These are phyloP conservation scores for Pristiophorus japonicus DNA, from an alignment of 2,113 vertebrate species.

Conservation along the genomic window DNA sequence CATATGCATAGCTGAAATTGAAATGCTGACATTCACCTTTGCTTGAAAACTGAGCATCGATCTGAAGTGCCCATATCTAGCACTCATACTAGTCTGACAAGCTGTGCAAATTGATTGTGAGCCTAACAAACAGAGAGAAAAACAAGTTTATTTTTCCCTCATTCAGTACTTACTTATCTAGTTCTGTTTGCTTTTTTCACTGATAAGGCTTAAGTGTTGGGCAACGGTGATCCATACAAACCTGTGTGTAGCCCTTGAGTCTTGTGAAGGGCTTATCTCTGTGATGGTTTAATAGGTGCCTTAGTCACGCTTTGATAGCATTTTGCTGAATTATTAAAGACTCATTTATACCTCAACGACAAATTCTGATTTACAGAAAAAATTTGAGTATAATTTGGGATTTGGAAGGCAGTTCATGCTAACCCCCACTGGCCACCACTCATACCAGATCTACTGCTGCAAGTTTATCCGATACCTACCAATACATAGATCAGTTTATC, in stretches of 20 bases:
- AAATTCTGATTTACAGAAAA: background rate
- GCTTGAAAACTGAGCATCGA: background rate
- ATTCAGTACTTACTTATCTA: constrained; percentile 21
- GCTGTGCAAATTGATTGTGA: constrained; percentile 22
- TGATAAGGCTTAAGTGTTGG: constrained; percentile 18
- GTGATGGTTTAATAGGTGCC: constrained; percentile 7
- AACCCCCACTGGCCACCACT: background rate
- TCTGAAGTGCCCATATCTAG: constrained; percentile 2
- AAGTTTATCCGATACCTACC: background rate
- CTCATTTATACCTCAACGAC: background rate
- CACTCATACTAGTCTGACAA: background rate
- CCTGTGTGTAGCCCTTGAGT: background rate
- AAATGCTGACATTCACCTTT: background rate
- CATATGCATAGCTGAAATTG: background rate
- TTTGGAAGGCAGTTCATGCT: background rate
- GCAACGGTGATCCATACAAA: constrained; percentile 15
- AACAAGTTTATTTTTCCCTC: constrained; percentile 37
- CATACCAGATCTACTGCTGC: background rate
- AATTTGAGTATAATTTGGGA: background rate
- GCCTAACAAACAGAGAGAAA: background rate
- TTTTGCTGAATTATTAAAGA: constrained; percentile 29
- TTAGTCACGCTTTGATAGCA: constrained; percentile 30
- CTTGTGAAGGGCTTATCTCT: constrained; percentile 28
- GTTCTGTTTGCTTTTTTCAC: constrained; percentile 15
- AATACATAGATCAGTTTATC: background rate